A percentile compares a stretch with the other conserved stretches of the same genome.
phyloP scores from a whole-genome alignment of 2,888 invertebrate species.

The Cerastoderma edule region DNA sequence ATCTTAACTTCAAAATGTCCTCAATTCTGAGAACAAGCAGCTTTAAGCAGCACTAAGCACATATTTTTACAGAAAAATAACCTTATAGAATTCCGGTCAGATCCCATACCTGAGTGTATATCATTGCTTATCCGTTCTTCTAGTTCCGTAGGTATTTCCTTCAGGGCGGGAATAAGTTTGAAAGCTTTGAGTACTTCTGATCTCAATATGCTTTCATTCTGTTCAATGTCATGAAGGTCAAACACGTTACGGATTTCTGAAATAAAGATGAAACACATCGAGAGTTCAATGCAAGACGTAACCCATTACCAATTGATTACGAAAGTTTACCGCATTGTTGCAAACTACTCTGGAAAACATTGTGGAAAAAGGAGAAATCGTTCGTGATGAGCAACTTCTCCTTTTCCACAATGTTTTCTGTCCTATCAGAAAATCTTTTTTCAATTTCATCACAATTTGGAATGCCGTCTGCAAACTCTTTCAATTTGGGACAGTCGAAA shows the following conservation, averaged over 20 bases:
- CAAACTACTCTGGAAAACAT: not conserved
- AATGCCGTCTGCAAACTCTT: too few species aligned
- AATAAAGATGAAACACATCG: not conserved
- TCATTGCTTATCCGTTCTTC: conserved; percentile 3
- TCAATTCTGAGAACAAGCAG: not conserved
- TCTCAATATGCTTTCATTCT: conserved; percentile 17
- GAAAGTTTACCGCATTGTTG: not conserved
- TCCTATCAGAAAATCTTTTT: too few species aligned
- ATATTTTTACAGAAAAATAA: not conserved
- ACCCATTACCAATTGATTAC: not conserved
- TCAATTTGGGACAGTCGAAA: too few species aligned
- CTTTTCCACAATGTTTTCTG: too few species aligned
- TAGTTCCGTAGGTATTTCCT: conserved; percentile 6
- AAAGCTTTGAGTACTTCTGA: conserved; percentile 25
- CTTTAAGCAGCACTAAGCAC: not conserved
- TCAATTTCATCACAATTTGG: too few species aligned
- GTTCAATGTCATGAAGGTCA: conserved; percentile 31
- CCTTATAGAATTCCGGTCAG: not conserved
- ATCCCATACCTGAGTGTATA: not conserved
- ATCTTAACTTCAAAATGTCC: not conserved
- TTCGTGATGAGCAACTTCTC: not conserved
- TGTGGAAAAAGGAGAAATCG: not conserved
- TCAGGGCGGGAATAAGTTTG: not conserved
- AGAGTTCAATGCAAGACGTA: not conserved
- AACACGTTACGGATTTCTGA: conserved; percentile 29